Conservation (phyloP, 1,140 invertebrate genomes). For the Brachionus rubens region DNA sequence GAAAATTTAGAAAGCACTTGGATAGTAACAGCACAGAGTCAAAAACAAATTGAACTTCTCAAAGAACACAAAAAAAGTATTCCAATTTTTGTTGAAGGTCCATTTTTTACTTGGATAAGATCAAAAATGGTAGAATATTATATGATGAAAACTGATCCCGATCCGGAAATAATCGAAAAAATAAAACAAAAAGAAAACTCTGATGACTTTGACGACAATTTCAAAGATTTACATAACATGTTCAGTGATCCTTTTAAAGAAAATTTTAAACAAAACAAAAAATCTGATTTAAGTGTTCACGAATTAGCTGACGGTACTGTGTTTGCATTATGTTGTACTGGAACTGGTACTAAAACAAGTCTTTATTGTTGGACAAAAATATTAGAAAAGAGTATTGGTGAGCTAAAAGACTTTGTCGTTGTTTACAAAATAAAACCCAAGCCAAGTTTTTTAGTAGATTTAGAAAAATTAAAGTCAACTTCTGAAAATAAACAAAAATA, state of each 20-base stretch:
- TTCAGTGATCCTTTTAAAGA: conserved; percentile 6
- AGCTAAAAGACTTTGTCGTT: conserved; percentile 1
- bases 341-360: conserved; percentile 71
- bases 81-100: conserved; percentile 81
- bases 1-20: conserved; percentile 68
- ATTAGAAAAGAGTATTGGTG: conserved; percentile 58
- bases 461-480: not conserved
- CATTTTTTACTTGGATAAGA: conserved; percentile 75
- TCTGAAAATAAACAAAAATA: not conserved
- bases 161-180: conserved; percentile 53
- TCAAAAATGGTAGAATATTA: conserved; percentile 78
- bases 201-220: conserved; percentile 48
- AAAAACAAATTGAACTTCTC: conserved; percentile 72
- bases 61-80: conserved; percentile 66
- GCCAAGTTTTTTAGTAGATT: conserved; percentile 5
- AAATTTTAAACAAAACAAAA: conserved; percentile 49
- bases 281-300: conserved; percentile 65
- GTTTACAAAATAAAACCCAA: conserved; percentile 28
- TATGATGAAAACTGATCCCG: conserved; percentile 70
- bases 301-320: conserved; percentile 90
- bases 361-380: conserved; percentile 72
- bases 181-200: conserved; percentile 59
- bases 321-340: conserved; percentile 78
- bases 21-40: conserved; percentile 84
- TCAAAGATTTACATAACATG: not conserved